Percentiles rank a stretch among this genome's conserved stretches.
These are phyloP conservation scores for Drosophila insularis DNA, from an alignment of 1,140 invertebrate species.

Conservation along the genomic window DNA sequence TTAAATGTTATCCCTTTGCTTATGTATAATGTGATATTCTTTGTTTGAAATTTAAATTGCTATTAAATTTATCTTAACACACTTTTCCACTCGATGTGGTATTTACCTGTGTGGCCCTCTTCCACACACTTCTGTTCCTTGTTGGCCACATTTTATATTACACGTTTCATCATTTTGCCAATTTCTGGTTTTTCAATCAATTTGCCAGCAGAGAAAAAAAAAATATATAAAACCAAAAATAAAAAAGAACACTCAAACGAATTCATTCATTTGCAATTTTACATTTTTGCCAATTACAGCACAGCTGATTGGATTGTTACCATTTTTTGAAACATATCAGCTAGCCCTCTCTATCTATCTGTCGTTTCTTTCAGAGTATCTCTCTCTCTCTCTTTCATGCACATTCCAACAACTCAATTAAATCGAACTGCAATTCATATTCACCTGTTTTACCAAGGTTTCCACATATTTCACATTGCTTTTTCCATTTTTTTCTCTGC, in stretches of 20 bases:
- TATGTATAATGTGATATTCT: no score
- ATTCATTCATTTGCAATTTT: slow-evolving; percentile 72
- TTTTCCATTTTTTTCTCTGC: slow-evolving; percentile 9
- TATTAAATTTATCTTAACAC: background rate
- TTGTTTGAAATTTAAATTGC: background rate
- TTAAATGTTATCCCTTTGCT: background rate
- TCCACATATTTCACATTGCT: slow-evolving; percentile 47
- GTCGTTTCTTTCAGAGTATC: slow-evolving; percentile 3
- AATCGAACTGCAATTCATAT: slow-evolving; percentile 72
- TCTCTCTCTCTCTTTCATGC: slow-evolving; percentile 7
- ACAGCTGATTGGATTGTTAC: slow-evolving; percentile 74
- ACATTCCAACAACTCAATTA: slow-evolving; percentile 72
- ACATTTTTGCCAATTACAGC: slow-evolving; percentile 72
- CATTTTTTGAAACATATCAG: slow-evolving; percentile 29
- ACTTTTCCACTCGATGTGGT: slow-evolving; percentile 24
- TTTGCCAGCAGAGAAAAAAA: slow-evolving; percentile 55
- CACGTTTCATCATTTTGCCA: slow-evolving; percentile 63
- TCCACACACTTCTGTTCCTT: background rate
- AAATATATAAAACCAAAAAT: background rate
- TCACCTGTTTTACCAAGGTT: slow-evolving; percentile 42
- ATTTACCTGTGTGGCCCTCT: background rate
- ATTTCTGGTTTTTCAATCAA: slow-evolving; percentile 72
- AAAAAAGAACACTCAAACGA: background rate
- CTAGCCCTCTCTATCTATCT: slow-evolving; percentile 14
- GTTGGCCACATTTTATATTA: slow-evolving; percentile 8